Conservation (phyloP, 2,797 vertebrate genomes). For the Phrynocephalus guinanensis region DNA sequence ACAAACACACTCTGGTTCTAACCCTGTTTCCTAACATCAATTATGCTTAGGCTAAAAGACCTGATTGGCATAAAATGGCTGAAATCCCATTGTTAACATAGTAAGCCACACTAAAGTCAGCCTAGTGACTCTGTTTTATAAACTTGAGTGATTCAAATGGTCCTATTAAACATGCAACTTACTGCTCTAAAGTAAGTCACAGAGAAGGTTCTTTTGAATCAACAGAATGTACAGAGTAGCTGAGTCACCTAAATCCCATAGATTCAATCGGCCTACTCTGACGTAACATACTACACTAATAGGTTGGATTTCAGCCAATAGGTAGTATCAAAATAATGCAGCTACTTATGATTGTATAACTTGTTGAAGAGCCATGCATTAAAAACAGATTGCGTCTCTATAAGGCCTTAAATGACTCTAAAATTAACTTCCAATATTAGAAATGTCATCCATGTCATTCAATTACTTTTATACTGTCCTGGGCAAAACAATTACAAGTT, state of each 20-base stretch:
- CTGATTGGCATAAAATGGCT: neutral
- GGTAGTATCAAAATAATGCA: neutral
- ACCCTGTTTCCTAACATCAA: neutral
- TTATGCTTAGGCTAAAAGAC: neutral
- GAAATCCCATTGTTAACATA: too few relatives aligned
- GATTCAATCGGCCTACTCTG: too few relatives aligned
- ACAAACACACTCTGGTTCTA: neutral
- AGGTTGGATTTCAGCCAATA: too few relatives aligned
- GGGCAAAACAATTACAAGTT: neutral
- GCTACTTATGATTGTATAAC: neutral
- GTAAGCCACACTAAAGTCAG: too few relatives aligned
- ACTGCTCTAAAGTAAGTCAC: too few relatives aligned
- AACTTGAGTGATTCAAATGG: too few relatives aligned
- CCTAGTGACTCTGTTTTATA: too few relatives aligned
- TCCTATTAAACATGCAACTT: too few relatives aligned
- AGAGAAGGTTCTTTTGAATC: too few relatives aligned
- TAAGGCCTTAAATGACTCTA: neutral
- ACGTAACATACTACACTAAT: too few relatives aligned
- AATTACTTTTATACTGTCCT: conserved; percentile 9
- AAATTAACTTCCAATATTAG: conserved; percentile 13
- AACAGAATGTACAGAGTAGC: too few relatives aligned
- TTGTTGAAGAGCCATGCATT: neutral
- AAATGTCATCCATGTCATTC: neutral
- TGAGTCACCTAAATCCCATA: too few relatives aligned
- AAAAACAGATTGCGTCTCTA: neutral